Conservation (phyloP, 1,140 invertebrate species). For the Chymomyza costata region DNA sequence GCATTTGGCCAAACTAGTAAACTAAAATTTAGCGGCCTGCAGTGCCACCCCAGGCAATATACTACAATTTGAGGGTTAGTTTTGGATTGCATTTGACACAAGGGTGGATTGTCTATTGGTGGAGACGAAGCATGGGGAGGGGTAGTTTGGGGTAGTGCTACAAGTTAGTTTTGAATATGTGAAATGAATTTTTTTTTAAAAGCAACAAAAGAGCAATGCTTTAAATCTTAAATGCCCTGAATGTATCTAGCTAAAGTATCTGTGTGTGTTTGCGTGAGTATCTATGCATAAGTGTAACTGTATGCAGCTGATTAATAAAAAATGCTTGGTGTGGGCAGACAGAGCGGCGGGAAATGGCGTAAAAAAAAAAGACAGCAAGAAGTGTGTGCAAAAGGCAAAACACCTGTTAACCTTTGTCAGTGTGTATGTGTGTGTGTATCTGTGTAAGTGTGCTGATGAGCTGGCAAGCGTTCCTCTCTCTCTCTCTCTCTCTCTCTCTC, state of each 20-base stretch:
- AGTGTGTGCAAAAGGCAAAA: conserved; percentile 54
- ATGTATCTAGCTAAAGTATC: too few relatives aligned
- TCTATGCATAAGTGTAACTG: conserved; percentile 1
- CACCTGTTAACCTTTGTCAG: conserved; percentile 52
- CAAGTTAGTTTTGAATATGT: background rate
- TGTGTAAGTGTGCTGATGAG: conserved; percentile 16
- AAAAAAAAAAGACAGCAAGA: conserved; percentile 29
- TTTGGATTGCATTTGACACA: too few relatives aligned
- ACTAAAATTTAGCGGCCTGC: too few relatives aligned
- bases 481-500: conserved; percentile 2
- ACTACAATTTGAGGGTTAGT: too few relatives aligned
- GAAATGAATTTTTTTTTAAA: conserved; percentile 13
- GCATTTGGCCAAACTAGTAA: too few relatives aligned
- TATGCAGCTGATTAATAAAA: conserved; percentile 36
- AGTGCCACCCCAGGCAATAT: too few relatives aligned
- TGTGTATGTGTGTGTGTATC: background rate
- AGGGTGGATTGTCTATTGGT: too few relatives aligned
- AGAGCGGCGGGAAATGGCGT: background rate
- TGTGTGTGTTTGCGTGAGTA: conserved; percentile 14
- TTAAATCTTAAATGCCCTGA: too few relatives aligned
- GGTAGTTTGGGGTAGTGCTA: conserved; percentile 3
- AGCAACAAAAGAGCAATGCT: too few relatives aligned
- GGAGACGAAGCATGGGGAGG: too few relatives aligned
- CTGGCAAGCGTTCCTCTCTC: conserved; percentile 20
- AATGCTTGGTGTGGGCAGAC: conserved; percentile 6